phyloP scores from a whole-genome alignment of 2,113 vertebrate genomes.

The Lycocorax pyrrhopterus region DNA sequence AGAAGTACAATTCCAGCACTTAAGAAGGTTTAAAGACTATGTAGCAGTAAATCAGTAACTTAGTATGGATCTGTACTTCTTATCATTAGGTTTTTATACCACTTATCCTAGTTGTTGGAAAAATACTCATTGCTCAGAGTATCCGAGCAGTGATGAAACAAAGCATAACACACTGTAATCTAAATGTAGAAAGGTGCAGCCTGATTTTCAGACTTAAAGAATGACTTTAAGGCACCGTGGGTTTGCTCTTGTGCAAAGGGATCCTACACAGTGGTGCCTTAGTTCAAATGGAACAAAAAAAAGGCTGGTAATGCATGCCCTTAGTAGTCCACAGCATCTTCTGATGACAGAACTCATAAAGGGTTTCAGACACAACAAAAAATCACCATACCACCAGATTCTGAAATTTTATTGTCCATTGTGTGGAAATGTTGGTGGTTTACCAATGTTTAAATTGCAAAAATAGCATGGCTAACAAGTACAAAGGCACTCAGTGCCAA shows the following conservation, averaged over 20 bases:
- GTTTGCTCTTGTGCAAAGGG: background rate
- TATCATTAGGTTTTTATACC: background rate
- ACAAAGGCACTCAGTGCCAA: background rate
- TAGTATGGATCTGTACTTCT: background rate
- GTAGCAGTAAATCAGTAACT: background rate
- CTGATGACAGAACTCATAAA: background rate
- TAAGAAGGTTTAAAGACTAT: background rate
- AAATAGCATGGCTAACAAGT: background rate
- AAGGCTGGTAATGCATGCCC: background rate
- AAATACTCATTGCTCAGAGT: background rate
- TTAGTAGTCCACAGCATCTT: background rate
- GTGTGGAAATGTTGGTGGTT: background rate
- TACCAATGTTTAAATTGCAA: background rate
- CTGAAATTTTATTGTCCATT: background rate
- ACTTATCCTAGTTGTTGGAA: background rate
- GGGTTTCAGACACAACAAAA: background rate
- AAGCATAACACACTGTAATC: background rate
- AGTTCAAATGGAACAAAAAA: background rate
- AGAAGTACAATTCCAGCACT: background rate
- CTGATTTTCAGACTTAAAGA: background rate
- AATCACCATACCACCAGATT: background rate
- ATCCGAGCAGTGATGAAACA: background rate
- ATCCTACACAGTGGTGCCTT: background rate
- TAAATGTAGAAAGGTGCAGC: background rate
- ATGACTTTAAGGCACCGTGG: background rate